These are phyloP conservation scores for Hemicentrotus pulcherrimus DNA, from an alignment of 35 echinoderm and acorn worm species.

Conservation along the genomic window DNA sequence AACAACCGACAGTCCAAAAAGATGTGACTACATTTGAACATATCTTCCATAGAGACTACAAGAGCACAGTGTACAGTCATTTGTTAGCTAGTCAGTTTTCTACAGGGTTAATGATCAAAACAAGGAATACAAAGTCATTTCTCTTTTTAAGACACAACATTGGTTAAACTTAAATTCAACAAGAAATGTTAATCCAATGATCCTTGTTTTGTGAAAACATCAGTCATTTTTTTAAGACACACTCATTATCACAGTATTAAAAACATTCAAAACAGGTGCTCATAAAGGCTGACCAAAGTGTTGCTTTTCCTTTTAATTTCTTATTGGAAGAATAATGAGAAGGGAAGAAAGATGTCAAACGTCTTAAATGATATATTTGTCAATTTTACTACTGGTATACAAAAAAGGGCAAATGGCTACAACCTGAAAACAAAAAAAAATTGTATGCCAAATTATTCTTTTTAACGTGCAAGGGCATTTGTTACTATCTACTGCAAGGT, in stretches of 20 bases:
- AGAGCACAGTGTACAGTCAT: not conserved
- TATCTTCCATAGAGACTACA: not conserved
- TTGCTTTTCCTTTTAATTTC: not conserved
- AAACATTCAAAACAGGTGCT: not conserved
- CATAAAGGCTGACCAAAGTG: not conserved
- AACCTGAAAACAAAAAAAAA: not conserved
- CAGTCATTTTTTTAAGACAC: not conserved
- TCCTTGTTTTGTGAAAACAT: not conserved
- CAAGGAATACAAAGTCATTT: not conserved
- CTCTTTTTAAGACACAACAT: not conserved
- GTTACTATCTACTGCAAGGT: not conserved
- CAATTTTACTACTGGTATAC: not conserved
- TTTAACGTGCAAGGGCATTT: not conserved
- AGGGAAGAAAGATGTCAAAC: not conserved
- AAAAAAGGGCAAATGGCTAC: not conserved
- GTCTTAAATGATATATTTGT: not conserved
- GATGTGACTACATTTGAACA: constrained; percentile 2
- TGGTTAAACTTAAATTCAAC: not conserved
- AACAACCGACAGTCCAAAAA: constrained; percentile 4
- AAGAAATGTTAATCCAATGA: not conserved
- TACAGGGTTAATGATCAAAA: not conserved
- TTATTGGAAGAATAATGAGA: not conserved
- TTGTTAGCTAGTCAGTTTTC: not conserved
- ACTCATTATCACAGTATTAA: not conserved
- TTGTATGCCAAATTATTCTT: not conserved